Base-by-base conservation (phyloP, 2,113 vertebrate species). In the Oreochromis spilurus region DNA sequence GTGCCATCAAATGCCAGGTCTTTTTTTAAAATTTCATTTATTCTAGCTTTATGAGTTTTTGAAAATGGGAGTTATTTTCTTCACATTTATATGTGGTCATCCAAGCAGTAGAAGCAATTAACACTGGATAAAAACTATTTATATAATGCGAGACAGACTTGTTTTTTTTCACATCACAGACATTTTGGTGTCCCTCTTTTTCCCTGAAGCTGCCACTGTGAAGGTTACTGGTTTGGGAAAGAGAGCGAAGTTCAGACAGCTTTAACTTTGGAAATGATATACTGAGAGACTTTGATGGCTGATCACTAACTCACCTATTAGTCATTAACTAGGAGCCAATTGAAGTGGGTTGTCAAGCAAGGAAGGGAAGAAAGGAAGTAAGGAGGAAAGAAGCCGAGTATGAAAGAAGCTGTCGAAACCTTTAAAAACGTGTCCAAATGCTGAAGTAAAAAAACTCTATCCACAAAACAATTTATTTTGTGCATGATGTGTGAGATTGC, bases 101-200 rank as follows among this genome's bases (percentile, higher is more conserved):
- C 85, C 82, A 85, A 43, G 72, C 89, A 90, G 92, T 88, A 80
- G 81, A 92, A 85, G 95, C 94, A 94, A 95, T 95, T 96, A 96
- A 91, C 92, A 93, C 67, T 38, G 89, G 90, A 92, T 94, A 93
- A 95, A 94, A 82, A 85, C 40, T 94, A 95, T 96, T 95, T 95
- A 93, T 94, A 95, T 94, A 95, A 93, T 81, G 85, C 70, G 84
- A 91, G 87, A 93, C 88, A 83, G 87, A 86, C 52, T 81, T 29
- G 13, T 10, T 6, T 34, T 19, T 81, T 82, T 93, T 82, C 87
- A 93, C 88, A 94, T 95, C 93, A 95, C 92, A 94, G 89, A 86
- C 72, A 48, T 60, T 83, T 58, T 79, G 65, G 54, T 43, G 4
- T 54, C 34, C 53, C 65, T 58, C 31, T 34, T 54, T 87, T 79